Evolutionary conservation across 2,797 vertebrate species (phyloP), one percentile per base, ranked within the genome.

Genomic region (Lutra lutra): DNA sequence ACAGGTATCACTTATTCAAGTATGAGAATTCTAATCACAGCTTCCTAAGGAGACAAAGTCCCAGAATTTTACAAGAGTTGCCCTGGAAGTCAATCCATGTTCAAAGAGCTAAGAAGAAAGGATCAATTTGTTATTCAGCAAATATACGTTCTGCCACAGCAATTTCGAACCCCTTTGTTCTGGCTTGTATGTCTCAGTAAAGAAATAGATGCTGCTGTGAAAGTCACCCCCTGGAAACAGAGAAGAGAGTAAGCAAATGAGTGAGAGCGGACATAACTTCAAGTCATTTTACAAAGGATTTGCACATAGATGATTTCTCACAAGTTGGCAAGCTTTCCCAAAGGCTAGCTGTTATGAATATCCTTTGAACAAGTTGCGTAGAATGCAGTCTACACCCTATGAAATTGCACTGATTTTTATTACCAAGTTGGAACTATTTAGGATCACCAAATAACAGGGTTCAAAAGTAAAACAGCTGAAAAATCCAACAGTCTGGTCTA

Each of bases 401-500:
- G 93, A 92, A 92, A 95, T 27, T 92, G 66, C 95, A 95, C 9
- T 70, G 58, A 68, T 43, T 91, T 77, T 86, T 60, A 60, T 93
- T 83, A 98, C 80, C 88, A 93, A 87, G 88, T 60, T 89, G 86
- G 95, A 91, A 94, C 93, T 92, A 84, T 66, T 97, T 79, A 93
- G 90, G 95, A 48, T 93, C 93, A 97, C 75, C 94, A 95, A 91
- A 96, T 91, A 88, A 97, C 87, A 96, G 96, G 97, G 91, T 97
- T 97, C 70, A 97, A 95, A 96, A 75, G 90, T 23, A 97, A 97
- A 98, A 98, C 89, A 97, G 97, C 97, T 96, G 97, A 95, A 98
- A 98, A 97, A 97, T 86, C 97, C 97, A 98, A 94, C 93, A 93
- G 97, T 98, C 93, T 97, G 96, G 83, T 98, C 98, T 98, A 99